phyloP scores from a whole-genome alignment of 2,888 invertebrate genomes.

The Mesorhabditis spiculigera region DNA sequence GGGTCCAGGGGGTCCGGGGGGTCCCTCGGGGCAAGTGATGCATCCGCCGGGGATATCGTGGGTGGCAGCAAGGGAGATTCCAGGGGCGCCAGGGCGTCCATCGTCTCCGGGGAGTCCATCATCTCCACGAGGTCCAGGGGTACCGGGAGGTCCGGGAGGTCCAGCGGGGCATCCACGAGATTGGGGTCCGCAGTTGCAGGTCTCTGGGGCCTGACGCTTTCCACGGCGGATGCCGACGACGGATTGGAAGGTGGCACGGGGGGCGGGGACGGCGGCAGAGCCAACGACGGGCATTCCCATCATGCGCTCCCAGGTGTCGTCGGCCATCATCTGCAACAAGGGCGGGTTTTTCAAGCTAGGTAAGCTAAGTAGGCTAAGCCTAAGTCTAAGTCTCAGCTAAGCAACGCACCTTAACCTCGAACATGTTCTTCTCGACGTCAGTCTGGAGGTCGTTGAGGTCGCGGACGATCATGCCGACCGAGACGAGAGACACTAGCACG shows the following conservation, averaged over 20 bases:
- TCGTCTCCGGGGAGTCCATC: conserved; percentile 38
- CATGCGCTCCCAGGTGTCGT: conserved; percentile 40
- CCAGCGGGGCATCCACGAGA: conserved; percentile 43
- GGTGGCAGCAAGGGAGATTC: conserved; percentile 38
- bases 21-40: conserved; percentile 27
- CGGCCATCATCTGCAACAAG: conserved; percentile 27
- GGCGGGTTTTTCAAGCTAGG: too few relatives aligned
- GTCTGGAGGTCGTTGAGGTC: conserved; percentile 32
- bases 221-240: conserved; percentile 33
- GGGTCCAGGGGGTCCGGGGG: conserved; percentile 33
- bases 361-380: neutral
- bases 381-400: neutral
- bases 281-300: conserved; percentile 34
- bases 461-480: conserved; percentile 25
- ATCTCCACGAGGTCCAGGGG: conserved; percentile 31
- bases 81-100: conserved; percentile 40
- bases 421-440: conserved; percentile 36
- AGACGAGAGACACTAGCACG: conserved; percentile 26
- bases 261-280: conserved; percentile 25
- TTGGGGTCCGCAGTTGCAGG: conserved; percentile 43
- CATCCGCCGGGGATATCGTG: conserved; percentile 46
- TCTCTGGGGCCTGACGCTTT: conserved; percentile 33
- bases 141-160: conserved; percentile 46
- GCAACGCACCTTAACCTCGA: conserved; percentile 34
- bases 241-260: conserved; percentile 35